phyloP scores from a whole-genome alignment of 2,888 invertebrate genomes.

The Oligia strigilis region DNA sequence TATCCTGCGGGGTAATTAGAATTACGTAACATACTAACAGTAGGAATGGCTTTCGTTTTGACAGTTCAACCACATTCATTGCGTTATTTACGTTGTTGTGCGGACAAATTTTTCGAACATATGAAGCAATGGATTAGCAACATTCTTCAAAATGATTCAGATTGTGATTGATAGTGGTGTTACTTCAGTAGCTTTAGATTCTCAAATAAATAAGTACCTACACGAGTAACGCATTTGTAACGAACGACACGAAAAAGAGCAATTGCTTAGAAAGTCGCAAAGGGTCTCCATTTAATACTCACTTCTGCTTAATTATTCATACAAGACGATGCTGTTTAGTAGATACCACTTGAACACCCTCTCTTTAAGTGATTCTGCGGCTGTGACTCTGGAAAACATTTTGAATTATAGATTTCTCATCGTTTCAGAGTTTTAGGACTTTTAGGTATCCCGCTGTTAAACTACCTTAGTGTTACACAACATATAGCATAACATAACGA shows the following conservation, averaged over 20 bases:
- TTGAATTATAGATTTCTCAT: neutral
- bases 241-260: neutral
- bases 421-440: neutral
- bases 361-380: constrained; percentile 2
- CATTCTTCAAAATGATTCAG: no score
- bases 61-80: no score
- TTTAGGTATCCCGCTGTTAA: no score
- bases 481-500: neutral
- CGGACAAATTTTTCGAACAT: no score
- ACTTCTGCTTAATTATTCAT: constrained; percentile 38
- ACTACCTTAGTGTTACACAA: neutral
- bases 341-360: neutral
- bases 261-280: constrained; percentile 12
- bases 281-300: constrained; percentile 8
- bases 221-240: neutral
- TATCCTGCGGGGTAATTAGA: neutral
- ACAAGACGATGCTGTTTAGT: constrained; percentile 16
- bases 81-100: no score
- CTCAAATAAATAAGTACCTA: neutral
- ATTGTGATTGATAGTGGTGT: no score
- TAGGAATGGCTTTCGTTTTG: no score
- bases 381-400: neutral
- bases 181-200: neutral
- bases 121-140: no score
- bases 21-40: no score